These are phyloP conservation scores for Bergia puertoricense DNA, from an alignment of 92 coral and sea anemone species.

Conservation along the genomic window DNA sequence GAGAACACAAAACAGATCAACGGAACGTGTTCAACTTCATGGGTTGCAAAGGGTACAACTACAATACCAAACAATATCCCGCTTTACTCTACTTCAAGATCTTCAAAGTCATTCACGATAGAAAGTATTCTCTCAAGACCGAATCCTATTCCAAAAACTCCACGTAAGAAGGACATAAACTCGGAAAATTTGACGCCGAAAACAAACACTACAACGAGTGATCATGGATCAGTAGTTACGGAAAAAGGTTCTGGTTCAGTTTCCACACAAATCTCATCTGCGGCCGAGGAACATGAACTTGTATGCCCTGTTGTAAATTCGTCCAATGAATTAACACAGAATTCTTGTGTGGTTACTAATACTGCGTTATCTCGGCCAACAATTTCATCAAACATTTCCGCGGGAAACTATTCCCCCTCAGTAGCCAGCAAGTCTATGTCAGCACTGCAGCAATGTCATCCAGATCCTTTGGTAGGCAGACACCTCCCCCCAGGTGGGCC, in stretches of 20 bases:
- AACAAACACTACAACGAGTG: neutral
- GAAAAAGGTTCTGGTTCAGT: neutral
- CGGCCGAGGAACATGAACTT: neutral
- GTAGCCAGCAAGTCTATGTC: conserved; percentile 30
- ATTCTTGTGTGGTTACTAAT: neutral
- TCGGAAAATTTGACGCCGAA: neutral
- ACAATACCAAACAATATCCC: neutral
- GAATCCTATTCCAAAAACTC: conserved; percentile 48
- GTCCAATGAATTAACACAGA: neutral
- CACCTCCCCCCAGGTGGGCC: neutral
- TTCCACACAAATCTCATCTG: neutral
- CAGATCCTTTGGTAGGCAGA: neutral
- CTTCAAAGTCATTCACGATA: conserved; percentile 65
- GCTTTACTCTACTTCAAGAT: neutral
- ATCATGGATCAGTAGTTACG: neutral
- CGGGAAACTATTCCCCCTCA: neutral
- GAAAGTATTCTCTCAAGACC: conserved; percentile 81
- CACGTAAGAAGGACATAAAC: neutral
- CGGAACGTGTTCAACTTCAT: conserved; percentile 3
- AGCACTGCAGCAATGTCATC: conserved; percentile 1
- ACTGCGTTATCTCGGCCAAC: conserved; percentile 14
- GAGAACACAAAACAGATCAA: conserved; percentile 10
- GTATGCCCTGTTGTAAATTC: neutral
- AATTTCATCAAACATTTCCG: conserved; percentile 18
- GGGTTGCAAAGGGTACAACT: neutral